Percentiles rank a stretch among this genome's conserved stretches.
Conservation (phyloP, 2,797 vertebrate genomes). For the Scolopax rusticola region DNA sequence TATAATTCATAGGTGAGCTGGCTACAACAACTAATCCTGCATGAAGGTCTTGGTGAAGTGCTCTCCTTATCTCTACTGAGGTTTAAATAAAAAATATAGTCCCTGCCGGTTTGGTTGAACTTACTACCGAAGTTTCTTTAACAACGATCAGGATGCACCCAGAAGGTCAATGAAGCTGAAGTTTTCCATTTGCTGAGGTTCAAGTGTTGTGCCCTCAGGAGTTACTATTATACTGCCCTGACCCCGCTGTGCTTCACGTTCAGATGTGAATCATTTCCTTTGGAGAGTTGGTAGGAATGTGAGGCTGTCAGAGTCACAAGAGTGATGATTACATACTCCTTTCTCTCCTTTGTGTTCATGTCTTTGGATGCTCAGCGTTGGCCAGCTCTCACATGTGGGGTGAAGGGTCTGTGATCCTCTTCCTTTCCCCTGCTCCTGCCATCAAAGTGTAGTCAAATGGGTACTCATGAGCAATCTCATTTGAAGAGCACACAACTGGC, state of each 20-base stretch:
- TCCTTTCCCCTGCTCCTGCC: background rate
- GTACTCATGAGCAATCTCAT: background rate
- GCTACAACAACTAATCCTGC: background rate
- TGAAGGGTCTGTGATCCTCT: background rate
- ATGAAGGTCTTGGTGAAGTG: background rate
- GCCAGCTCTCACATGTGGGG: background rate
- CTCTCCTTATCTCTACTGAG: background rate
- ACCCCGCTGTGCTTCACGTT: background rate
- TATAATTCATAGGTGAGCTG: background rate
- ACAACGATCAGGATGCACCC: background rate
- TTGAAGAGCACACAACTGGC: background rate
- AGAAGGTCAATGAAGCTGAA: background rate
- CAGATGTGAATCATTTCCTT: background rate
- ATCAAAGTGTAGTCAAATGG: background rate
- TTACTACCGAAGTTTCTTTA: background rate
- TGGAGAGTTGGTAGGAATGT: background rate
- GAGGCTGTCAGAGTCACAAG: background rate
- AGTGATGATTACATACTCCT: background rate
- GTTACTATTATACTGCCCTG: background rate
- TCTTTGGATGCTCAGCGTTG: background rate
- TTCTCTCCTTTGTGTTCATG: background rate
- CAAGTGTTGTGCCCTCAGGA: background rate
- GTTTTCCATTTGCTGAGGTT: background rate
- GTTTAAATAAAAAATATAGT: background rate
- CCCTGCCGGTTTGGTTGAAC: background rate